Conservation (phyloP, 1,140 invertebrate species). For the Trichonephila clavipes region DNA sequence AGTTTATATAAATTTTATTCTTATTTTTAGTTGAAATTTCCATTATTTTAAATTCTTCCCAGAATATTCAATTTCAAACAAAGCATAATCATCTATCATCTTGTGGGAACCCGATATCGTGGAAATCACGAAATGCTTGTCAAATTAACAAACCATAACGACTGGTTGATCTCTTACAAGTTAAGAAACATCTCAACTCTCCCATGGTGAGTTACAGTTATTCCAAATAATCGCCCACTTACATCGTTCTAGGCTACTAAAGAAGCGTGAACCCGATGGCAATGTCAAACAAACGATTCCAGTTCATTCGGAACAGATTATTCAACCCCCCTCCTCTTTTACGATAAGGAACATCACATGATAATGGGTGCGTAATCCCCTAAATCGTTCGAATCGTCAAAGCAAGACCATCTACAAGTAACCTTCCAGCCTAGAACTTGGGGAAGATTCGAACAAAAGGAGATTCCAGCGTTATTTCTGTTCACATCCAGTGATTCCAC, state of each 20-base stretch:
- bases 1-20: too few species aligned
- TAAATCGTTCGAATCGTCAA: neutral
- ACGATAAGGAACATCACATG: neutral
- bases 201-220: slow-evolving; percentile 17
- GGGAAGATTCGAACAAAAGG: neutral
- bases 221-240: slow-evolving; percentile 16
- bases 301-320: neutral
- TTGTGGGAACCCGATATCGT: neutral
- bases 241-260: neutral
- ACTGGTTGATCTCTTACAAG: neutral
- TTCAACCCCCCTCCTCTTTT: neutral
- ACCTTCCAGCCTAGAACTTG: neutral
- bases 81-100: neutral
- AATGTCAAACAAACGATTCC: slow-evolving; percentile 5
- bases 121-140: neutral
- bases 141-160: neutral
- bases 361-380: slow-evolving; percentile 19
- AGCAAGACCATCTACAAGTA: neutral
- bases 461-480: neutral
- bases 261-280: neutral
- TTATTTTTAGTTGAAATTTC: too few species aligned
- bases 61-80: neutral
- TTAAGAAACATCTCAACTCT: neutral
- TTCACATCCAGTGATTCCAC: neutral
- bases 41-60: neutral